These are phyloP conservation scores for Drosophila acutilabella DNA, from an alignment of 2,888 invertebrate genomes.

Conservation along the genomic window DNA sequence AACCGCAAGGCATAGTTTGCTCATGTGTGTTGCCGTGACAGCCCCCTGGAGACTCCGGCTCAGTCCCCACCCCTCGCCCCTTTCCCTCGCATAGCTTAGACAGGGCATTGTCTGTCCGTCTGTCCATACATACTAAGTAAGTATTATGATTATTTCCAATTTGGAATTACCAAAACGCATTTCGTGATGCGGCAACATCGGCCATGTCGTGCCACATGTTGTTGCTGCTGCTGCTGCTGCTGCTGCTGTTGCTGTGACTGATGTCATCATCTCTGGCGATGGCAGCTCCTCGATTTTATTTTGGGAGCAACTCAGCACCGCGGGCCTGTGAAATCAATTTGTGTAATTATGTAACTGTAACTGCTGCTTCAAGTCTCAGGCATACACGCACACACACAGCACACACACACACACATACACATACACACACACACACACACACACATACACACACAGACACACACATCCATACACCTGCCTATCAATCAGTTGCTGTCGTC, in stretches of 20 bases:
- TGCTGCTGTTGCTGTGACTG: conserved; percentile 26
- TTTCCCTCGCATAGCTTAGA: not conserved
- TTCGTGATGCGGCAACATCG: conserved; percentile 63
- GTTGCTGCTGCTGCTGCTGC: conserved; percentile 3
- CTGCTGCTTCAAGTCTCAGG: conserved; percentile 44
- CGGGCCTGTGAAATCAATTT: conserved; percentile 73
- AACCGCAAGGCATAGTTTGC: conserved; percentile 27
- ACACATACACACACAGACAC: conserved; percentile 14
- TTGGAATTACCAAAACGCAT: conserved; percentile 77
- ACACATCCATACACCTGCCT: conserved; percentile 19
- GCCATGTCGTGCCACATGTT: conserved; percentile 37
- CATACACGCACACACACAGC: too few relatives aligned
- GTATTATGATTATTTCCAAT: conserved; percentile 65
- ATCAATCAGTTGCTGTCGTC: conserved; percentile 44
- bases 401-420: conserved; percentile 9
- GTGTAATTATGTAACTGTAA: conserved; percentile 76
- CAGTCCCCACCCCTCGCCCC: not conserved
- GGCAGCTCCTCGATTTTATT: conserved; percentile 39
- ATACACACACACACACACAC: conserved; percentile 10
- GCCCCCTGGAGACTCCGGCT: not conserved
- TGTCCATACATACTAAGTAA: conserved; percentile 17
- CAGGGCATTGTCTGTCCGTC: conserved; percentile 42
- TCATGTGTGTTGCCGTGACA: conserved; percentile 36
- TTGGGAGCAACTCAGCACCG: conserved; percentile 67
- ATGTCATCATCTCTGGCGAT: conserved; percentile 52